Evolutionary conservation across 2,113 vertebrate species (phyloP), one percentile per base, ranked within the genome.

Genomic region (Centropus unirufus): DNA sequence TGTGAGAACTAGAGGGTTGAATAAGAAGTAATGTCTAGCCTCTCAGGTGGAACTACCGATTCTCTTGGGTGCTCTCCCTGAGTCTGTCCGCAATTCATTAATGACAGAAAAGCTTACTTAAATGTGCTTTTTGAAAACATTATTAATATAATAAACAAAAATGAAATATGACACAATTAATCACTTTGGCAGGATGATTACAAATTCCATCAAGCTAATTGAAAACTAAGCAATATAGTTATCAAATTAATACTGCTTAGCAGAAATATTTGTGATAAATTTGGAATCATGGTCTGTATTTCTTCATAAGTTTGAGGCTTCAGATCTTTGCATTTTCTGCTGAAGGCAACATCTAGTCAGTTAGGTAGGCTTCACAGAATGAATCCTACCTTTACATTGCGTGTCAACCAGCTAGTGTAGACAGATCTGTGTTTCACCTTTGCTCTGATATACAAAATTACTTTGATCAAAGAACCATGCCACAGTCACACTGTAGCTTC

Each of bases 101-200:
- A 73, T 84, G 92, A 87, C 86, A 78, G 72, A 84, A 83, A 81
- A 92, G 47, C 91, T 91, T 74, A 84, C 29, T 89, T 83, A 73
- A 63, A 93, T 83, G 20, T 87, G 17, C 12, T 82, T 91, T 92
- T 84, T 46, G 57, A 20, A 62, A 92, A 72, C 39, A 14, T n/a
- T 93, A 49, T 64, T 34, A 59, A 78, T 44, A 52, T 44, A 89
- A 85, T 64, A 96, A 95, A 87, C 61, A 89, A 93, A 90, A 93
- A 83, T 81, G 18, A 97, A 92, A 49, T 74, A 87, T n/a, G 34
- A 82, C 57, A 63, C 64, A 92, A 91, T 92, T 89, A 95, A 96
- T 95, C 91, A 89, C 40, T 89, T 83, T 49, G 64, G 57, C 80
- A 81, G 44, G 66, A 84, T 80, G 61, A 78, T 92, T 91, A 79